Percentiles rank a stretch among this genome's conserved stretches.
These are phyloP conservation scores for Ptyas mucosa DNA, from an alignment of 2,113 vertebrate species.

Conservation along the genomic window DNA sequence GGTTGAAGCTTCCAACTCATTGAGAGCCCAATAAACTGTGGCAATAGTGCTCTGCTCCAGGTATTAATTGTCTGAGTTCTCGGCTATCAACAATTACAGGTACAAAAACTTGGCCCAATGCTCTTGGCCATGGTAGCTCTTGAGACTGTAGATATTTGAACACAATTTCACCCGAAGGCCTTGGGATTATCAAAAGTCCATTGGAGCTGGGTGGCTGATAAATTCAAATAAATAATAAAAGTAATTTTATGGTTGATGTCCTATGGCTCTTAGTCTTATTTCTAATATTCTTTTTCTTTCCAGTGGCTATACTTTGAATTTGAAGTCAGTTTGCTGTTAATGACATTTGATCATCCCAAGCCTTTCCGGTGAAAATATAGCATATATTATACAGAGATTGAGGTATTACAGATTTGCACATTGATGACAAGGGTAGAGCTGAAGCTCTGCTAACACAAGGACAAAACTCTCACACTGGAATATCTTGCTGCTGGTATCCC, in stretches of 20 bases:
- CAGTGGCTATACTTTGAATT: not conserved
- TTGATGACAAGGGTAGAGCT: not conserved
- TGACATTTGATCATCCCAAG: not conserved
- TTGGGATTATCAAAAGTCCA: not conserved
- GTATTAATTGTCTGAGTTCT: not conserved
- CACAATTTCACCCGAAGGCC: not conserved
- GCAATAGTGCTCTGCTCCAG: not conserved
- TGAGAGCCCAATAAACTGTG: not conserved
- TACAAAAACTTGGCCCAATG: not conserved
- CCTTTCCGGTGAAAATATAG: not conserved
- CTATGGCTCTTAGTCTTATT: not conserved
- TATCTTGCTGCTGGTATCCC: not conserved
- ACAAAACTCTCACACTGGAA: not conserved
- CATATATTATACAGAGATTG: not conserved
- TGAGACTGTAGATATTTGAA: not conserved
- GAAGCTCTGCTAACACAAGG: not conserved
- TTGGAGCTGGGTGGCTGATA: not conserved
- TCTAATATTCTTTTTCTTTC: not conserved
- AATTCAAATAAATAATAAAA: not conserved
- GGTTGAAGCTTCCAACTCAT: not conserved
- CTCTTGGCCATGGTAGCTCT: not conserved
- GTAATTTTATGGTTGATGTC: not conserved
- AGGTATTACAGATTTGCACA: not conserved
- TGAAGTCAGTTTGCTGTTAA: not conserved
- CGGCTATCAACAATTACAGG: not conserved